phyloP scores from a whole-genome alignment of 2,113 vertebrate species.

The Triplophysa siluroides region DNA sequence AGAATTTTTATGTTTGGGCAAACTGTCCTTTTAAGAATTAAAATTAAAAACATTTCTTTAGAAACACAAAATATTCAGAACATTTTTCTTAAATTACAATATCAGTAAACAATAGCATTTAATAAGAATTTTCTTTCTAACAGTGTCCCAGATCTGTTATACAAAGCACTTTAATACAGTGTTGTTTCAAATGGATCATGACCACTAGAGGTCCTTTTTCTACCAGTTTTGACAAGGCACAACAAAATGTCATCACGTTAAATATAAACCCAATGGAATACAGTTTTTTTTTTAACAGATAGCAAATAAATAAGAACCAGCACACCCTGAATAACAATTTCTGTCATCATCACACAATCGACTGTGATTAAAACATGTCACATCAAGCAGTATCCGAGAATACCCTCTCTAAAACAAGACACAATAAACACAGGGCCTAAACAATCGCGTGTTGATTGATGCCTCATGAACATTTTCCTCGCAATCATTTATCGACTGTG shows the following conservation, averaged over 20 bases:
- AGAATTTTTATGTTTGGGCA: no score
- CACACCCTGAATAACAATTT: slow-evolving; percentile 9
- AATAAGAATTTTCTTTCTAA: no score
- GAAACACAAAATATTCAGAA: no score
- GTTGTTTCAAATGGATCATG: background rate
- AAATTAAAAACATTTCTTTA: no score
- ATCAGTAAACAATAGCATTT: no score
- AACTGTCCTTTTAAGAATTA: no score
- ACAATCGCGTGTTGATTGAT: slow-evolving; percentile 26
- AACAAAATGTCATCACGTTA: background rate
- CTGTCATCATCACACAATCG: slow-evolving; percentile 13
- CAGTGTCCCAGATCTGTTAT: background rate
- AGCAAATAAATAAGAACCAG: background rate
- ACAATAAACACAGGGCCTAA: background rate
- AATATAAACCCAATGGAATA: background rate
- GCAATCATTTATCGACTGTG: slow-evolving; percentile 11
- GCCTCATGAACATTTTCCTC: slow-evolving; percentile 24
- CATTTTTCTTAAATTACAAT: no score
- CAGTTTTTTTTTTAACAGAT: background rate
- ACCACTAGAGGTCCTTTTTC: slow-evolving; percentile 58
- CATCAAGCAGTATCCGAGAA: slow-evolving; percentile 16
- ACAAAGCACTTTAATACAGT: background rate
- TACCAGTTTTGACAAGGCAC: slow-evolving; percentile 27
- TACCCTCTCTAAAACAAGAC: background rate
- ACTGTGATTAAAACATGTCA: slow-evolving; percentile 19